Evolutionary conservation across 1,140 invertebrate genomes (phyloP), one percentile per base, ranked within the genome.

Genomic region (Leptopilina boulardi): DNA sequence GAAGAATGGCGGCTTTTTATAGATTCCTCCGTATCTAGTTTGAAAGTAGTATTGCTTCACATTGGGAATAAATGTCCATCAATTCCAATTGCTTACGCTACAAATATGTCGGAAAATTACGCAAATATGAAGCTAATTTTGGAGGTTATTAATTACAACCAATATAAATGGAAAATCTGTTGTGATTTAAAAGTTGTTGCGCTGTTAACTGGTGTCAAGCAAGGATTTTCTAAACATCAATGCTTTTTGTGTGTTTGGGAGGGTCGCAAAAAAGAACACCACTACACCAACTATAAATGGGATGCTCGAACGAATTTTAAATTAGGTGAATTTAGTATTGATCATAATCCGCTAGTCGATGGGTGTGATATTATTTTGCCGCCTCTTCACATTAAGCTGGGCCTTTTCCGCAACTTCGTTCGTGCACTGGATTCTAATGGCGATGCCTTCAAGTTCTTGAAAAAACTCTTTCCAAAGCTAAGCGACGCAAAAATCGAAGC

Each of bases 111-210:
- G 30, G 71, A 74, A 73, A 70, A 30, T 4, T 75, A 72, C 38
- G 73, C 47, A 26, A 74, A 41, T 38, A 71, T 78, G 66, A 44
- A 71, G 26, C 30, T 13, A 26, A 42, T 78, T 5, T 19, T 78
- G 2, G 10, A 75, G 19, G 3, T 71, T 2, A 19, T 78, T 1
- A 19, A 75, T 30, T 77, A 77, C 47, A 71, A 74, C 23, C 0
- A 34, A 1, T 34, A 77, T 47, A 19, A 42, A 15, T 74, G 72
- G 72, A 66, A 56, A 21, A 42, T 77, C 19, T 74, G 59, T 42
- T 71, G 77, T 34, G 73, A 77, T n/a, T 71, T 74, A 9, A 74
- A 74, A 77, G 23, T 71, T 23, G 77, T 77, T 13, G 26, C 72
- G 11, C 13, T 74, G 18, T 9, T 74, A 13, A 70, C 26, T 34